Evolutionary conservation across 2,888 invertebrate species (phyloP), one percentile per base, ranked within the genome.

Genomic region (Nebria brevicollis): DNA sequence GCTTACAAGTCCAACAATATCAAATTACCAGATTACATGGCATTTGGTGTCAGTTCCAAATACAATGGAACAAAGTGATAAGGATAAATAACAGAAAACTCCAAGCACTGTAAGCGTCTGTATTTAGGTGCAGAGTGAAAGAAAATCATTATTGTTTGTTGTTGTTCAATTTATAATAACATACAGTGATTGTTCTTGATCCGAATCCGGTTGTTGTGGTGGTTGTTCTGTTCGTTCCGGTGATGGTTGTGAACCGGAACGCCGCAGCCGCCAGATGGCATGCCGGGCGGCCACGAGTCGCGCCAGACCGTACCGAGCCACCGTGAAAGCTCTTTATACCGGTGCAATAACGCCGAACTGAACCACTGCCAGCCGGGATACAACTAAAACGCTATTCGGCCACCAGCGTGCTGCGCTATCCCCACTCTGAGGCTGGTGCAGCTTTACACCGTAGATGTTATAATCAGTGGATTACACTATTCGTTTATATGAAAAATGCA

Each of bases 251-350:
- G 89, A 89, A 82, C 88, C 89, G 83, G 88, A 86, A 82, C 89
- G 87, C 87, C 93, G 91, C 88, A 93, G 91, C 87, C 93, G 92
- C 93, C 93, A 93, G 91, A 93, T 92, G 91, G 93, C 93, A 91
- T 93, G 92, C 90, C 93, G 92, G 86, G 93, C 93, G 89, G 93
- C 93, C 91, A 93, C 93, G 88, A 93, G 92, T 90, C 93, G 92
- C 89, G 92, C 93, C 89, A 93, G 91, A 86, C 92, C 92, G 92
- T 93, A 92, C 86, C 92, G 92, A 91, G 93, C 93, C 93, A 93
- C 92, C 86, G 88, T 90, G 89, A 87, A 85, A 86, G 85, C 70
- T 70, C 70, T 70, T 34, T 25, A 11, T 70, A 26, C 34, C 15
- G 70, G 2, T 70, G 77, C 80, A 75, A 83, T 82, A 75, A 84